Evolutionary conservation across 2,797 vertebrate species (phyloP), one percentile per base, ranked within the genome.

Genomic region (Apogon hyalosoma): DNA sequence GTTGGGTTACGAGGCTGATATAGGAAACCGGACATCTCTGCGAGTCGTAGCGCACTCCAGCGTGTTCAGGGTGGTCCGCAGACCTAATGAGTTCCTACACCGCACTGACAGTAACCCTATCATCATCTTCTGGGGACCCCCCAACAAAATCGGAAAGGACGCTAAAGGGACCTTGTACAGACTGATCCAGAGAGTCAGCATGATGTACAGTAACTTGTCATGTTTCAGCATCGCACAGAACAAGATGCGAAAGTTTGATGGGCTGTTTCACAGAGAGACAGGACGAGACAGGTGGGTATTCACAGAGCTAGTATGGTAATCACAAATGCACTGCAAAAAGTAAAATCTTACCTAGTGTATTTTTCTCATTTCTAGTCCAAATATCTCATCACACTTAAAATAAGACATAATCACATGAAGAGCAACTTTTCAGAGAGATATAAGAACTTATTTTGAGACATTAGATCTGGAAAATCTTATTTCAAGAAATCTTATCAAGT

Each of bases 21-120:
- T 98, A 3, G 98, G 98, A 46, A 96, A 95, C 77, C 95, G 95
- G 73, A 99, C 97, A 63, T 95, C 93, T 3, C 92, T 98, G 83
- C 95, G 98, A 0, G 95, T 99, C 4, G 96, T 99, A 7, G 97
- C 97, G 21, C 98, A 99, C 73, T 97, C 98, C 87, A 99, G 98
- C n/a, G 89, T 99, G 28, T 96, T 95, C 92, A 92, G 96, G 0
- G 95, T 99, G 71, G 88, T 96, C 56, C 94, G 94, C 43, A 92
- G 88, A 77, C 96, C 96, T 0, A 93, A 93, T 11, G 98, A 99
- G 79, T 97, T 97, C 0, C 89, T 99, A 50, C 96, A 94, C 73
- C 92, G 87, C 60, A 90, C 94, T 1, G 90, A 77, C 28, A 73
- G 66, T 13, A 93, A 94, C 48, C 92, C 94, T 0, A 75, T 94